phyloP scores from a whole-genome alignment of 2,888 invertebrate genomes.

The Ecliptopera silaceata region DNA sequence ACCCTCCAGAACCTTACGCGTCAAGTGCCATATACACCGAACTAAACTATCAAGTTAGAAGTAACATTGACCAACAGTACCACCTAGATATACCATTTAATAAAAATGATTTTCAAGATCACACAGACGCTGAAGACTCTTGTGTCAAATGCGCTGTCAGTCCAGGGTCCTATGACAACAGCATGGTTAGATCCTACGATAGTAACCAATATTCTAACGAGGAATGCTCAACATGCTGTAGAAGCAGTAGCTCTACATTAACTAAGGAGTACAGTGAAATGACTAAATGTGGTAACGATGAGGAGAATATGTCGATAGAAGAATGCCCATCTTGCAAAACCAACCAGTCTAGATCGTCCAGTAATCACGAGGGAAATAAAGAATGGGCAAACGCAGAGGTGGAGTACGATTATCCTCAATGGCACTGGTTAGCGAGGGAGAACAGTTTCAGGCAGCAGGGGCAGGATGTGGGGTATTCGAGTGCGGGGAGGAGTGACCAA shows the following conservation, averaged over 20 bases:
- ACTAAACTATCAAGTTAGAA: constrained; percentile 70
- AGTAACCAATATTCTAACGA: constrained; percentile 78
- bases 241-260: constrained; percentile 74
- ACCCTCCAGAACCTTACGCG: constrained; percentile 87
- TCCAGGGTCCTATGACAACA: constrained; percentile 82
- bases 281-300: constrained; percentile 76
- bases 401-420: constrained; percentile 78
- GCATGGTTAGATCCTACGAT: constrained; percentile 74
- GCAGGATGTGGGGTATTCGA: constrained; percentile 63
- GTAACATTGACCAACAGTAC: constrained; percentile 11
- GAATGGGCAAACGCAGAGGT: constrained; percentile 77
- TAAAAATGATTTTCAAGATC: constrained; percentile 59
- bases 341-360: constrained; percentile 72
- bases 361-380: constrained; percentile 71
- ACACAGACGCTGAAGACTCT: constrained; percentile 79
- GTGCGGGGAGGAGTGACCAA: constrained; percentile 64
- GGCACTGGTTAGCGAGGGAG: constrained; percentile 77
- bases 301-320: constrained; percentile 68
- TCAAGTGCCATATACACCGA: constrained; percentile 86
- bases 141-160: constrained; percentile 81
- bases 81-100: constrained; percentile 21
- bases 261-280: constrained; percentile 79
- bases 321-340: constrained; percentile 78
- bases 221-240: constrained; percentile 76
- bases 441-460: constrained; percentile 72